These are phyloP conservation scores for Chlorodrepanis virens DNA, from an alignment of 2,113 vertebrate species.

Conservation along the genomic window DNA sequence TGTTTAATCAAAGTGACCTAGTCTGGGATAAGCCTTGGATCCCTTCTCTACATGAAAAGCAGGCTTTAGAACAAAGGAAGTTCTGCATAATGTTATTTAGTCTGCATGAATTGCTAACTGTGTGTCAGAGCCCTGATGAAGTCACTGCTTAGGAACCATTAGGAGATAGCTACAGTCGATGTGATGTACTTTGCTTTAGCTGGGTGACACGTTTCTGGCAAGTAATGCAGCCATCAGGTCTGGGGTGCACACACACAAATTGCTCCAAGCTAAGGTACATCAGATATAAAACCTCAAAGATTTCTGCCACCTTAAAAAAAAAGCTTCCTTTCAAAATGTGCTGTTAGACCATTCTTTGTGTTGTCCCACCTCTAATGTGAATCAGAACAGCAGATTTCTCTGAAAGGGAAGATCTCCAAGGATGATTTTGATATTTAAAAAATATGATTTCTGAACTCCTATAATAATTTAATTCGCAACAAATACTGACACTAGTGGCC, in stretches of 20 bases:
- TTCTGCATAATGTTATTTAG: conserved; percentile 60
- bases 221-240: not conserved
- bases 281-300: not conserved
- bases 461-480: not conserved
- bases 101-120: conserved; percentile 19
- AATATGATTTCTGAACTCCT: not conserved
- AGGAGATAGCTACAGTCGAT: not conserved
- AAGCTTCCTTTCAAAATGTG: not conserved
- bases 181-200: not conserved
- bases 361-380: not conserved
- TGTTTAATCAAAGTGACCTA: conserved; percentile 37
- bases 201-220: not conserved
- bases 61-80: conserved; percentile 54
- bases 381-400: not conserved
- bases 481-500: not conserved
- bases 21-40: conserved; percentile 28
- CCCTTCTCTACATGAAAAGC: conserved; percentile 7
- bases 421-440: not conserved
- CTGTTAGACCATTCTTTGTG: not conserved
- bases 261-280: not conserved
- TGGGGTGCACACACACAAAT: not conserved
- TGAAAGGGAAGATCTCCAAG: not conserved
- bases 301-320: not conserved
- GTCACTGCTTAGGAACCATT: conserved; percentile 38
- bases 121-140: conserved; percentile 36